Base-by-base conservation (phyloP, 2,888 invertebrate genomes). In the Calliphora vomitoria region DNA sequence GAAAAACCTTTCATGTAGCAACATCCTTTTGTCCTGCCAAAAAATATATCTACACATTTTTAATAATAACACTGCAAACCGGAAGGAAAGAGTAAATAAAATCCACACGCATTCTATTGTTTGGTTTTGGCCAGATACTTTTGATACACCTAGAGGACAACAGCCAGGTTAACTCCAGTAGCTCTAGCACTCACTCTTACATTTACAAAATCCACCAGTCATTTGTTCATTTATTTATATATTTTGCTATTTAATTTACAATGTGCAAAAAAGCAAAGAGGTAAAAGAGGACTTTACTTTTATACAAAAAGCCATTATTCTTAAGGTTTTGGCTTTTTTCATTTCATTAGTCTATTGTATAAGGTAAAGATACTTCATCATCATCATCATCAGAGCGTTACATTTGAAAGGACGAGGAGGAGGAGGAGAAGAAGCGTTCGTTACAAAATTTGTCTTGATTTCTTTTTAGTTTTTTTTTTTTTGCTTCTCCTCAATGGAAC, bases 191-290 rank as follows among this genome's bases (percentile, higher is more conserved):
- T 10, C 41, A 25, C 64, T 50, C 55, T 69, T 25, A 25, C 66
- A 66, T 60, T 69, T 81, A 20, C 38, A 10, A 41, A 53, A 81
- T 25, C 25, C 53, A 38, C 8, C 18, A 74, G 74, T 74, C 74
- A 58, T 82, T 82, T 74, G 82, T 75, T 75, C 55, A 72, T 84
- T 84, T 79, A 72, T 72, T 84, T 84, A n/a, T 58, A 72, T 44
- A 64, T 72, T 83, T 72, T 83, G 18, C 64, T 64, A 44, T 78
- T 78, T 66, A 72, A 47, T 47, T 50, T 50, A 58, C 55, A 66
- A 55, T 66, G 18, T 55, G 4, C 25, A 11, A 5, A 44, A 25
- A 55, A 35, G 58, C 41, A 53, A 62, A 62, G 69, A 84, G 66
- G 64, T 72, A 35, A 66, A 82, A 44, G 35, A 6, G 66, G 66